A percentile compares a stretch with the other conserved stretches of the same genome.
Evolutionary conservation across 2,888 invertebrate species (phyloP).

Genomic region (Tetropium fuscum): DNA sequence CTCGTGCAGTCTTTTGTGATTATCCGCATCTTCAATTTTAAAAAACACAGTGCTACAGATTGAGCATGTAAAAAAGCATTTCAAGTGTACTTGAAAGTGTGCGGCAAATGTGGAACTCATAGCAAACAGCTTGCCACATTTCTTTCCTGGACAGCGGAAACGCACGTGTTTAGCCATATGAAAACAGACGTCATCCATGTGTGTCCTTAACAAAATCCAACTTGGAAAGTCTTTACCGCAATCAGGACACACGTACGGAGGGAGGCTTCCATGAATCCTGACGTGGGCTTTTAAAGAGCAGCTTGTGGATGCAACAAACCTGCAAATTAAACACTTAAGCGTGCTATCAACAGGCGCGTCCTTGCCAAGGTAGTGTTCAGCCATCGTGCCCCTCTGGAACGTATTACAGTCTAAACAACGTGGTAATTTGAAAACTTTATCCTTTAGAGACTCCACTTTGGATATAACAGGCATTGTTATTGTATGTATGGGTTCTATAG

Average conservation of each 20-base stretch:
- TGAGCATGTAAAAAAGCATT: constrained; percentile 63
- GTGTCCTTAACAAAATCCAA: constrained; percentile 67
- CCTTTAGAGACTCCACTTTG: constrained; percentile 55
- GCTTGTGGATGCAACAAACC: constrained; percentile 63
- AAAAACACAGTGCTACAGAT: constrained; percentile 62
- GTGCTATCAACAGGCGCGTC: constrained; percentile 53
- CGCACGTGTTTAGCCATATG: constrained; percentile 63
- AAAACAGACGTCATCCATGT: constrained; percentile 68
- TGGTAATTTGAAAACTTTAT: constrained; percentile 37
- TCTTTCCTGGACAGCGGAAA: constrained; percentile 58
- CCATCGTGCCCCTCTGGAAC: constrained; percentile 39
- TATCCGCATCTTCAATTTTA: constrained; percentile 60
- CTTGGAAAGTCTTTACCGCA: constrained; percentile 70
- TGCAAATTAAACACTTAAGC: constrained; percentile 56
- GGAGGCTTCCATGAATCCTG: constrained; percentile 70
- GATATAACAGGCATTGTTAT: constrained; percentile 53
- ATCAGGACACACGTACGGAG: constrained; percentile 76
- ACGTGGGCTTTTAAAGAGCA: constrained; percentile 71
- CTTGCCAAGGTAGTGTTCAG: constrained; percentile 55
- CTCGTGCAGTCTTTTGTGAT: constrained; percentile 28
- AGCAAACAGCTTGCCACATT: constrained; percentile 65
- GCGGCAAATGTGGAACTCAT: constrained; percentile 66
- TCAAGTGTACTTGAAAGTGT: constrained; percentile 62
- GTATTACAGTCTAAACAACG: constrained; percentile 57
- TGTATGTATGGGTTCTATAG: constrained; percentile 2